These are phyloP conservation scores for Scotopteryx bipunctaria DNA, from an alignment of 2,888 invertebrate species.

Conservation along the genomic window DNA sequence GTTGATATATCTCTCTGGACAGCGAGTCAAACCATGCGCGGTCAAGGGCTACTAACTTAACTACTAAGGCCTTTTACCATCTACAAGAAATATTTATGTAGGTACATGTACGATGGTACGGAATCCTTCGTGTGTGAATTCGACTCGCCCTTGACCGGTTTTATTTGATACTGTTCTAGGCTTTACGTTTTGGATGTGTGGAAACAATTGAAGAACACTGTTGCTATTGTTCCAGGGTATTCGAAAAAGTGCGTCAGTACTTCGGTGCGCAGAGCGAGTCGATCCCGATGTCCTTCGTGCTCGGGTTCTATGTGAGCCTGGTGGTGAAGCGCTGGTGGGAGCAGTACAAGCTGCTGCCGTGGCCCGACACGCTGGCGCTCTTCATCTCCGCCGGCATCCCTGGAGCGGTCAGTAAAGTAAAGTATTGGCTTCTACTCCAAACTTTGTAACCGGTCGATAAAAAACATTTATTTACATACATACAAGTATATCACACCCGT, in stretches of 20 bases:
- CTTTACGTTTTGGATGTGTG: too few relatives aligned
- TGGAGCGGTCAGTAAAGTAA: slow-evolving; percentile 90
- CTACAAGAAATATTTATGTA: too few relatives aligned
- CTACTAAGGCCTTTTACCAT: too few relatives aligned
- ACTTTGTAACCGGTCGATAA: background rate
- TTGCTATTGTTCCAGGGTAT: slow-evolving; percentile 84
- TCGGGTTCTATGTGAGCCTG: slow-evolving; percentile 96
- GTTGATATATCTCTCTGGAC: too few relatives aligned
- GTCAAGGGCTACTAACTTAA: too few relatives aligned
- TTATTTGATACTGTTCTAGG: too few relatives aligned
- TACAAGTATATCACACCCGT: too few relatives aligned
- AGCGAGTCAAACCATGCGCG: too few relatives aligned
- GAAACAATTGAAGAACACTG: background rate
- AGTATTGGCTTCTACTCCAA: slow-evolving; percentile 27
- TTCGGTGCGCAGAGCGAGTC: slow-evolving; percentile 94
- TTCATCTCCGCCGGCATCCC: slow-evolving; percentile 96
- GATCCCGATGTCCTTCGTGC: slow-evolving; percentile 97
- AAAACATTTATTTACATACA: too few relatives aligned
- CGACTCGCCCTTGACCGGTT: too few relatives aligned
- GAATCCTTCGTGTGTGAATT: too few relatives aligned
- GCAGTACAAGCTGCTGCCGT: slow-evolving; percentile 95
- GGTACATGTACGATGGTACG: too few relatives aligned
- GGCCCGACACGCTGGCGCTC: slow-evolving; percentile 96
- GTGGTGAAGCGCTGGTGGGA: slow-evolving; percentile 98
- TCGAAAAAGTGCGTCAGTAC: slow-evolving; percentile 93